These are phyloP conservation scores for Zaprionus lineosus DNA, from an alignment of 2,888 invertebrate genomes.

Conservation along the genomic window DNA sequence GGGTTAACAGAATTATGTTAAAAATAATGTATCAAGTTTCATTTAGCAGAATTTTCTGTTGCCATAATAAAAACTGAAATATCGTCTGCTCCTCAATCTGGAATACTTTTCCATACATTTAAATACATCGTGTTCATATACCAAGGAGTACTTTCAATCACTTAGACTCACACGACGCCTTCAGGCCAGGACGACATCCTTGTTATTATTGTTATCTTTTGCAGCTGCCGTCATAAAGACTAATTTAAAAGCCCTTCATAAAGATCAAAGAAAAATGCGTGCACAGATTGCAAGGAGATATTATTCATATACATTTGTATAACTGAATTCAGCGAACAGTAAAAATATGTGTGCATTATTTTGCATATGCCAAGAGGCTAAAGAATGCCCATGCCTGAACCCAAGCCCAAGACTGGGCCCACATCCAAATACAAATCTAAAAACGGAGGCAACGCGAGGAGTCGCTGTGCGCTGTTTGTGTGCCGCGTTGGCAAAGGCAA, in stretches of 20 bases:
- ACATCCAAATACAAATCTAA: slow-evolving; percentile 25
- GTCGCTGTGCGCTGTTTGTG: slow-evolving; percentile 45
- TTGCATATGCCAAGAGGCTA: slow-evolving; percentile 50
- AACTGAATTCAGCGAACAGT: slow-evolving; percentile 64
- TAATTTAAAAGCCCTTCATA: slow-evolving; percentile 56
- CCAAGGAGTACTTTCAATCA: too few relatives aligned
- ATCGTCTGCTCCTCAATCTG: too few relatives aligned
- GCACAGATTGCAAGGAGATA: slow-evolving; percentile 32
- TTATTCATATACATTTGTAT: slow-evolving; percentile 42
- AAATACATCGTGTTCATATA: too few relatives aligned
- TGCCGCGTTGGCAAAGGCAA: slow-evolving; percentile 45
- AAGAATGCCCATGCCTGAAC: slow-evolving; percentile 14
- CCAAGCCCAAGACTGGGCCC: not conserved
- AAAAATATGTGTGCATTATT: slow-evolving; percentile 59
- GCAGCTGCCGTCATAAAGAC: slow-evolving; percentile 41
- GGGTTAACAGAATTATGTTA: too few relatives aligned
- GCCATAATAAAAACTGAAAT: too few relatives aligned
- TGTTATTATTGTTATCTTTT: too few relatives aligned
- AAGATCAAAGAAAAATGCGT: slow-evolving; percentile 37
- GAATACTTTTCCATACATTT: too few relatives aligned
- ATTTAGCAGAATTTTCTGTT: too few relatives aligned
- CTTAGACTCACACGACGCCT: too few relatives aligned
- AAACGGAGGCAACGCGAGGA: slow-evolving; percentile 11
- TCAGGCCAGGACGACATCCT: too few relatives aligned
- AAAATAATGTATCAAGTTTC: too few relatives aligned